Conservation (phyloP, 2,888 invertebrate genomes). For the Drosophila kambysellisi region DNA sequence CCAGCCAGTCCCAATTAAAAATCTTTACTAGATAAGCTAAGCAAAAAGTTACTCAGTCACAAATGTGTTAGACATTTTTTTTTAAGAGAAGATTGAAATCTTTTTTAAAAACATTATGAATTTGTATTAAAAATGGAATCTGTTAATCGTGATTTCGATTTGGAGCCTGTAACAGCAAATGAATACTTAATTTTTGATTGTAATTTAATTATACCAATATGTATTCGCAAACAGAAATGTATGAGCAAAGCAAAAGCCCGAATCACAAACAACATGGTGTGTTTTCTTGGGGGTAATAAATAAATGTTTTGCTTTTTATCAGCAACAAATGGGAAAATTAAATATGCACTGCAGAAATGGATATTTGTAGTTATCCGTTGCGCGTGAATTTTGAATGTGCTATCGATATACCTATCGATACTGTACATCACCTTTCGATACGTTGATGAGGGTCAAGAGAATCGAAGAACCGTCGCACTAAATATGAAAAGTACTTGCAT, state of each 20-base stretch:
- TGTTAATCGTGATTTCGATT: constrained; percentile 53
- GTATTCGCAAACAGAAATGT: constrained; percentile 44
- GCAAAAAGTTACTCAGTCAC: constrained; percentile 60
- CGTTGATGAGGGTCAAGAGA: constrained; percentile 2
- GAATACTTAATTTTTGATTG: constrained; percentile 51
- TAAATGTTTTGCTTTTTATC: not conserved
- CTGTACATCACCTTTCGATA: constrained; percentile 13
- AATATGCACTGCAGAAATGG: not conserved
- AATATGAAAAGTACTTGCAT: constrained; percentile 50
- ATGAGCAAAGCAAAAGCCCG: constrained; percentile 36
- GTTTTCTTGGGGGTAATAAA: not conserved
- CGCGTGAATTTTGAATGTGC: not conserved
- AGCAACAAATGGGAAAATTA: not conserved
- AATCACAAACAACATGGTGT: constrained; percentile 23
- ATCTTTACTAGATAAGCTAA: constrained; percentile 73
- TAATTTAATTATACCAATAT: constrained; percentile 63
- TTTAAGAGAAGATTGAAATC: constrained; percentile 29
- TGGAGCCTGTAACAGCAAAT: constrained; percentile 67
- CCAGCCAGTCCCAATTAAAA: constrained; percentile 76
- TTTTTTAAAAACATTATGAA: constrained; percentile 54
- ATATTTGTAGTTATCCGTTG: not conserved
- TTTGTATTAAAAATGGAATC: constrained; percentile 46
- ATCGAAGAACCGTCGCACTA: constrained; percentile 36
- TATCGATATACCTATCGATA: constrained; percentile 47
- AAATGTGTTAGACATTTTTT: constrained; percentile 54